Conservation (phyloP, 2,797 vertebrate species). For the Crenuchus spilurus region DNA sequence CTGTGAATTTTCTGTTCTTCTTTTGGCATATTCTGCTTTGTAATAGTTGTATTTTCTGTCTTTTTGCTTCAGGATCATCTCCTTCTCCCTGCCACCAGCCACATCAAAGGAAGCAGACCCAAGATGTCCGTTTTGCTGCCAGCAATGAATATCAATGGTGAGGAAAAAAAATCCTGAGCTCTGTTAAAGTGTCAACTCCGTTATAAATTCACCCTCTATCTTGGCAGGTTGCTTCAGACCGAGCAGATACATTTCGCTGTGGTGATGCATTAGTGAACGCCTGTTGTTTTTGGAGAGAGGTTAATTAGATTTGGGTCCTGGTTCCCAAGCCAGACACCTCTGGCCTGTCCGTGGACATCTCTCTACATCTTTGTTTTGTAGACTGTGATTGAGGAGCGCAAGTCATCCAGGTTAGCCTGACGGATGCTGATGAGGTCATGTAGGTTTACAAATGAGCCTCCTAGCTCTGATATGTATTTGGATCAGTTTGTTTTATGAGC, state of each 20-base stretch:
- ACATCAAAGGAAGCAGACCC: slow-evolving; percentile 94
- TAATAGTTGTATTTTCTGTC: slow-evolving; percentile 32
- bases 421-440: not conserved
- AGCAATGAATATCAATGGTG: slow-evolving; percentile 94
- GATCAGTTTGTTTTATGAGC: not conserved
- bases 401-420: not conserved
- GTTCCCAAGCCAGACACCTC: not conserved
- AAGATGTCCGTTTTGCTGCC: slow-evolving; percentile 97
- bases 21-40: not conserved
- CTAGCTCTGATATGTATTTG: no score
- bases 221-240: not conserved
- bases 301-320: not conserved
- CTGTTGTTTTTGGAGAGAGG: not conserved
- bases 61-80: slow-evolving; percentile 90
- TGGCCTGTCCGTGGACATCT: not conserved
- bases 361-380: not conserved
- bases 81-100: slow-evolving; percentile 91
- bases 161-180: no score
- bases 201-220: not conserved
- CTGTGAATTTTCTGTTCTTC: not conserved
- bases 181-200: not conserved
- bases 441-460: not conserved
- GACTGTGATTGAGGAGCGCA: not conserved
- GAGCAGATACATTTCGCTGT: slow-evolving; percentile 7
- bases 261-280: not conserved